phyloP scores from a whole-genome alignment of 1,140 invertebrate species.

The Chironomus striatipennis region DNA sequence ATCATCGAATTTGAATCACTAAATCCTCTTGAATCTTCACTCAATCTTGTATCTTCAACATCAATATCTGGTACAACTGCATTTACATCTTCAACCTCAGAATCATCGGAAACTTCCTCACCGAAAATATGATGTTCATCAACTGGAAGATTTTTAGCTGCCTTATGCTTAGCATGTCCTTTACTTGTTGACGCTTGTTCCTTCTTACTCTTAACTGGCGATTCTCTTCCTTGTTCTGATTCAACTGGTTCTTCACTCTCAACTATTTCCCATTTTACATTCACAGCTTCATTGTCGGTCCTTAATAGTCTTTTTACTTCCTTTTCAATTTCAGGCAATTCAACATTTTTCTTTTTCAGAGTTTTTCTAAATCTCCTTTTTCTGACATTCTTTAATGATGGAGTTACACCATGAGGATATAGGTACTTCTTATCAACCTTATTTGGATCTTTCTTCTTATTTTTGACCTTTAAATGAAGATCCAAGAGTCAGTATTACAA shows the following conservation, averaged over 20 bases:
- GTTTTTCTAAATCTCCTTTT: constrained; percentile 91
- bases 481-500: not conserved
- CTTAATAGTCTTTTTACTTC: constrained; percentile 86
- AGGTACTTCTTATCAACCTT: constrained; percentile 93
- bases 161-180: constrained; percentile 15
- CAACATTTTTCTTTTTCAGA: constrained; percentile 92
- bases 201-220: constrained; percentile 29
- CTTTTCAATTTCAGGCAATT: constrained; percentile 96
- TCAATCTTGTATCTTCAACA: constrained; percentile 66
- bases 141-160: constrained; percentile 32
- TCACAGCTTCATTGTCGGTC: constrained; percentile 85
- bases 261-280: constrained; percentile 87
- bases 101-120: constrained; percentile 75
- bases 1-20: constrained; percentile 19
- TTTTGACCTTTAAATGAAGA: constrained; percentile 43
- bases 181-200: constrained; percentile 29
- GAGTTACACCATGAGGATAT: constrained; percentile 88
- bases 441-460: constrained; percentile 82
- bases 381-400: constrained; percentile 90
- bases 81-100: constrained; percentile 63
- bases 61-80: constrained; percentile 48
- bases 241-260: constrained; percentile 66
- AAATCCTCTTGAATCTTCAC: constrained; percentile 34
- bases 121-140: constrained; percentile 83
- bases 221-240: constrained; percentile 46